These are phyloP conservation scores for Ennomos erosarius DNA, from an alignment of 2,888 invertebrate genomes.

Conservation along the genomic window DNA sequence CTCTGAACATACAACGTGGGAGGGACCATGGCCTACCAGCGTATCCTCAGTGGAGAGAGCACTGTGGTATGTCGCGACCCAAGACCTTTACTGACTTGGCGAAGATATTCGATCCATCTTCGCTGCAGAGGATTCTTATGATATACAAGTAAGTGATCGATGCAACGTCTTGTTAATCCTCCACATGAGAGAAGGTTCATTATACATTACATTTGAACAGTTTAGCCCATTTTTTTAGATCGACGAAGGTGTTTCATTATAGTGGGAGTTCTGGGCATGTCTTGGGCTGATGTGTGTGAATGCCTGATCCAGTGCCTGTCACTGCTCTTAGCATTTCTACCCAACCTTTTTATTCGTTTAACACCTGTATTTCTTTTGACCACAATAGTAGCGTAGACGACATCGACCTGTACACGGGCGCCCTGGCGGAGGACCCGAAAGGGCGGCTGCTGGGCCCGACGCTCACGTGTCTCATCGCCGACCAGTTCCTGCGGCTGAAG, in stretches of 20 bases:
- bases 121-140: constrained; percentile 85
- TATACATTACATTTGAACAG: no score
- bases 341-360: constrained; percentile 7
- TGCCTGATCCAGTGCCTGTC: no score
- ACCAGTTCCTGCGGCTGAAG: constrained; percentile 93
- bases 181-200: no score
- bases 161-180: no score
- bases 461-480: constrained; percentile 92
- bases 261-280: no score
- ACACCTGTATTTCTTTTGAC: no score
- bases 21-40: constrained; percentile 94
- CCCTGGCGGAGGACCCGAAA: constrained; percentile 91
- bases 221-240: no score
- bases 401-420: constrained; percentile 95
- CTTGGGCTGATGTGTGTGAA: no score
- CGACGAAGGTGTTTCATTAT: no score
- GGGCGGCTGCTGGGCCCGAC: constrained; percentile 93
- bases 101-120: constrained; percentile 87
- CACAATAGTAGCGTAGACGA: constrained; percentile 87
- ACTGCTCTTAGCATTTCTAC: no score
- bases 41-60: constrained; percentile 91
- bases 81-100: constrained; percentile 87
- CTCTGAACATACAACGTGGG: constrained; percentile 95
- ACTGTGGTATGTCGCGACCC: constrained; percentile 89
- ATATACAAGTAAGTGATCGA: constrained; percentile 85